Conservation (phyloP, 2,113 vertebrate species). For the Gasterosteus nipponicus region DNA sequence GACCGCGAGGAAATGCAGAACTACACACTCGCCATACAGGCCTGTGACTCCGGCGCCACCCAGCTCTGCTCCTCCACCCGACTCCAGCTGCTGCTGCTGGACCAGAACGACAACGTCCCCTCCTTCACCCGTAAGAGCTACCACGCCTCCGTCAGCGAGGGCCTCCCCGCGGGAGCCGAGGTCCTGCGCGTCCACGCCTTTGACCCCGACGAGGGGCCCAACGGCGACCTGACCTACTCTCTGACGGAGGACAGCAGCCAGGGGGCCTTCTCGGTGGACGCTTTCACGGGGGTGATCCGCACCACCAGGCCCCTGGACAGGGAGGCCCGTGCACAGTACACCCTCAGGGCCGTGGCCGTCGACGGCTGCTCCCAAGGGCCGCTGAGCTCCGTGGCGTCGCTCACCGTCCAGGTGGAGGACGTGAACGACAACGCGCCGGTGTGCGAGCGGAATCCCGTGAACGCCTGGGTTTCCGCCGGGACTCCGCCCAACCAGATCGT, state of each 20-base stretch:
- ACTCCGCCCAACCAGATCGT: constrained; percentile 76
- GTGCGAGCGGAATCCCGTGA: constrained; percentile 84
- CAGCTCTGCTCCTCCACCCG: constrained; percentile 78
- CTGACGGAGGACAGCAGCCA: constrained; percentile 81
- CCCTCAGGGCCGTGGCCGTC: constrained; percentile 82
- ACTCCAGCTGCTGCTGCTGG: constrained; percentile 85
- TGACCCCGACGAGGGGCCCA: constrained; percentile 86
- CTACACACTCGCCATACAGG: constrained; percentile 86
- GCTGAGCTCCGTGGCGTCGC: constrained; percentile 78
- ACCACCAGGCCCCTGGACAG: constrained; percentile 83
- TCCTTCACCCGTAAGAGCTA: constrained; percentile 83
- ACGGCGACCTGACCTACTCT: constrained; percentile 85
- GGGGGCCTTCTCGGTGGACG: constrained; percentile 84
- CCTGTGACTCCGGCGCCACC: constrained; percentile 82
- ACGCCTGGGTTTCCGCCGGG: constrained; percentile 75
- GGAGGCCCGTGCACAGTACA: constrained; percentile 84
- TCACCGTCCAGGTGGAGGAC: constrained; percentile 85
- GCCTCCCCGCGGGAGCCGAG: constrained; percentile 77
- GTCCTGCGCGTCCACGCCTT: constrained; percentile 82
- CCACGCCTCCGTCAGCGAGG: constrained; percentile 85
- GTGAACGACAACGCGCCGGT: constrained; percentile 90
- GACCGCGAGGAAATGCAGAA: constrained; percentile 86
- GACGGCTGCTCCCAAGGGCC: constrained; percentile 82
- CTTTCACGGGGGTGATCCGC: constrained; percentile 75
- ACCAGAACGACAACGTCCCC: constrained; percentile 91